Base-by-base conservation (phyloP, 2,888 invertebrate genomes). In the Calliscelio sp. region DNA sequence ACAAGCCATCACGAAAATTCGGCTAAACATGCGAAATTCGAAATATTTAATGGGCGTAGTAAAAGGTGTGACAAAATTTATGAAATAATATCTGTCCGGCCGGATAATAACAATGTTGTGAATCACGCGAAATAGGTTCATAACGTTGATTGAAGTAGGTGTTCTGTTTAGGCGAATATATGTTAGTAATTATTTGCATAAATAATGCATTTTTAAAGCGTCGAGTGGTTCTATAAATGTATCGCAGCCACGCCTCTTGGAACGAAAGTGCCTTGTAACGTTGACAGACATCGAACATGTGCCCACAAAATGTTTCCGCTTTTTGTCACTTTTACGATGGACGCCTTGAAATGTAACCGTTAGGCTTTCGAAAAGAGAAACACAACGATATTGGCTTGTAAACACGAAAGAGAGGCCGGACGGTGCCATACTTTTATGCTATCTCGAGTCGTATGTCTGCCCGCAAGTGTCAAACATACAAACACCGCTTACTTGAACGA, bases 251-350 rank as follows among this genome's bases (percentile, higher is more conserved):
- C 74, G 77, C 83, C 79, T 84, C 79, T 68, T 80, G 77, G 81
- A 86, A 84, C 77, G 79, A 83, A 84, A 86, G 86, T 88, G 87
- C 66, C 83, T 81, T 78, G 81, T 84, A 74, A 87, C 89, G 90
- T 73, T 90, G 91, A 91, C 89, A 90, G 90, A 91, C 89, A 87
- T 86, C 87, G 86, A 91, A 90, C 91, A 91, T 90, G 90, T 88
- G 88, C 90, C 86, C 90, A 87, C 89, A 87, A 84, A 89, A 89
- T 88, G 89, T 89, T 89, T 88, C 88, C 87, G 87, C 85, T 91
- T 91, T 90, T 91, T 90, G 88, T 91, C 89, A 89, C 88, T 88
- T 90, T 90, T 89, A 90, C 89, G 88, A 88, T 85, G 88, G 81
- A 84, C 79, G 87, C 81, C 89, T 87, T 86, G 86, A 90, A 90